Percentiles rank a stretch among this genome's conserved stretches.
These are phyloP conservation scores for Dione vanillae DNA, from an alignment of 2,888 invertebrate species.

Conservation along the genomic window DNA sequence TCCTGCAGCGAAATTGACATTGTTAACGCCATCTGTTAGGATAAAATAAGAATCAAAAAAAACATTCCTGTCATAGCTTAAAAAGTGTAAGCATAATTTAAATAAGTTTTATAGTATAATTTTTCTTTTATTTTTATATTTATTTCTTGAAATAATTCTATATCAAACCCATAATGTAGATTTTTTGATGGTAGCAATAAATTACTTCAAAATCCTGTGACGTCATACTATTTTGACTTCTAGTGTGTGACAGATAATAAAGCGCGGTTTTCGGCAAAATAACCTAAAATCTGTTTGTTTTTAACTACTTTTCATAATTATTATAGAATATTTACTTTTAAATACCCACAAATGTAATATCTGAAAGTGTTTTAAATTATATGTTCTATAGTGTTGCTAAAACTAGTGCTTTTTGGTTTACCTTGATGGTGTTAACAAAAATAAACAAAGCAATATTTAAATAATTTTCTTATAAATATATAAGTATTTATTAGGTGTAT, in stretches of 20 bases:
- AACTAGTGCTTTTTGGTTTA: background rate
- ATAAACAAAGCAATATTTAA: constrained; percentile 8
- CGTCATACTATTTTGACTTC: constrained; percentile 4
- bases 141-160: background rate
- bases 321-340: background rate
- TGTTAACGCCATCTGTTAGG: background rate
- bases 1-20: background rate
- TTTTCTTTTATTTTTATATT: background rate
- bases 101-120: too few relatives aligned
- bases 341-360: background rate
- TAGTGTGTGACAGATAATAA: constrained; percentile 10
- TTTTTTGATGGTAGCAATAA: constrained; percentile 29
- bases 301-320: background rate
- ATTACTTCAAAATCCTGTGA: too few relatives aligned
- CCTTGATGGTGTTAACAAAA: constrained; percentile 8
- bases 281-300: constrained; percentile 40
- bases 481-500: background rate
- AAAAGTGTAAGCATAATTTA: background rate
- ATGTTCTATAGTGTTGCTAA: background rate
- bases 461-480: background rate
- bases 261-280: constrained; percentile 28
- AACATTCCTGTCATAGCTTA: background rate
- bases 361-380: background rate
- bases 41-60: background rate
- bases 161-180: background rate